Conservation (phyloP, 30 jellyfish, hydroid and myxozoan genomes). For the Cassiopea xamachana region DNA sequence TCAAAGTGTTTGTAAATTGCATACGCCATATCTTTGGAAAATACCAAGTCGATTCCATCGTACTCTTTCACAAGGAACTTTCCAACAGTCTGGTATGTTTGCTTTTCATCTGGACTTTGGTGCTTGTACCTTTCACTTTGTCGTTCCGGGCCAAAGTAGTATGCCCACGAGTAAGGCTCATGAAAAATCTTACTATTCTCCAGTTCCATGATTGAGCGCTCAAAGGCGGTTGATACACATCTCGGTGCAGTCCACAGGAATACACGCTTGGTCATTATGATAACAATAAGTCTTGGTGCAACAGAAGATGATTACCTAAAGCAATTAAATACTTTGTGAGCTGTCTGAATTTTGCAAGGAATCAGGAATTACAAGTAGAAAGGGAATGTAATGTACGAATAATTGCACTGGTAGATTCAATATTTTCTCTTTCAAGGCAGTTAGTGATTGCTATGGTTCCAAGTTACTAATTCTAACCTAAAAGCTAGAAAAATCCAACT, state of each 20-base stretch:
- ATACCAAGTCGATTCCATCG: constrained; percentile 86
- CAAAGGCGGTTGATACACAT: constrained; percentile 96
- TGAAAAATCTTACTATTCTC: constrained; percentile 85
- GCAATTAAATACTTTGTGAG: too few species aligned
- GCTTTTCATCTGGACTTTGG: constrained; percentile 48
- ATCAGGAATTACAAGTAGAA: too few species aligned
- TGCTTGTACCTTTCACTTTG: constrained; percentile 78
- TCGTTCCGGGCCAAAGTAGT: constrained; percentile 94
- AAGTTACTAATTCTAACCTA: too few species aligned
- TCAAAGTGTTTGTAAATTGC: constrained; percentile 73
- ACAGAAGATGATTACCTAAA: too few species aligned
- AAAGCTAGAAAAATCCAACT: too few species aligned
- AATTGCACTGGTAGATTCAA: too few species aligned
- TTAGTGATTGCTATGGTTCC: too few species aligned
- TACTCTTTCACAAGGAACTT: constrained; percentile 54
- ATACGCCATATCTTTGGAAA: constrained; percentile 92
- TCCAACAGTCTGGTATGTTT: constrained; percentile 49
- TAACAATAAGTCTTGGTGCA: too few species aligned
- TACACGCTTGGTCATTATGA: constrained; percentile 72
- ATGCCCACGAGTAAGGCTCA: constrained; percentile 92
- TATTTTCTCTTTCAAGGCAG: too few species aligned
- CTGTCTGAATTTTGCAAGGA: too few species aligned
- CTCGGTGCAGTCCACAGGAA: constrained; percentile 98
- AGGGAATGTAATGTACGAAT: too few species aligned
- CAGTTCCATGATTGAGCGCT: constrained; percentile 88